These are phyloP conservation scores for Chaetodon auriga DNA, from an alignment of 2,113 vertebrate species.

Conservation along the genomic window DNA sequence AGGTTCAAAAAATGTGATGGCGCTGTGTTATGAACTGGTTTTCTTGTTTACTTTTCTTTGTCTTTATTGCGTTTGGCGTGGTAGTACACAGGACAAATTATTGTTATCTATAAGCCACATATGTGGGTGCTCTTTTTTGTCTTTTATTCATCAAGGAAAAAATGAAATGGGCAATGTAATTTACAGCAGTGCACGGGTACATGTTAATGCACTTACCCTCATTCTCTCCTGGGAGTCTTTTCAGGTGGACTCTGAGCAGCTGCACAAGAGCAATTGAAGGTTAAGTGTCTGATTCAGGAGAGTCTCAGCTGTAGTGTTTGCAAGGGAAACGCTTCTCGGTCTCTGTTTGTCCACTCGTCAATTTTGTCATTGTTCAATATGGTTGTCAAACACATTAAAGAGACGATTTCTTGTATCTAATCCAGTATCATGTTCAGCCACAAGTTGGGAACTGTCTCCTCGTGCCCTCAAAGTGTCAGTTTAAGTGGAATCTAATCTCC, in stretches of 20 bases:
- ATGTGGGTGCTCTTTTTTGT: neutral
- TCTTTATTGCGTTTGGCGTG: neutral
- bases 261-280: conserved; percentile 8
- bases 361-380: neutral
- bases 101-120: neutral
- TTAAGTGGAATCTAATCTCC: conserved; percentile 6
- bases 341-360: neutral
- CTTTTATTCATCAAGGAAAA: neutral
- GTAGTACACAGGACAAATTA: neutral
- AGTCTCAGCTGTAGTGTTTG: neutral
- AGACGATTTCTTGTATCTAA: neutral
- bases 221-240: conserved; percentile 6
- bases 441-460: neutral
- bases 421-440: neutral
- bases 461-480: neutral
- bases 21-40: neutral
- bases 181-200: neutral
- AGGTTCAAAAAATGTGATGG: too few relatives aligned
- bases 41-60: neutral
- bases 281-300: conserved; percentile 29
- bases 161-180: neutral
- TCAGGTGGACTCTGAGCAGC: neutral
- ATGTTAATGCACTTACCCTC: conserved; percentile 1
- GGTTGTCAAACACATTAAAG: neutral
- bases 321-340: neutral